These are phyloP conservation scores for Stenichneumon culpator DNA, from an alignment of 2,888 invertebrate genomes.

Conservation along the genomic window DNA sequence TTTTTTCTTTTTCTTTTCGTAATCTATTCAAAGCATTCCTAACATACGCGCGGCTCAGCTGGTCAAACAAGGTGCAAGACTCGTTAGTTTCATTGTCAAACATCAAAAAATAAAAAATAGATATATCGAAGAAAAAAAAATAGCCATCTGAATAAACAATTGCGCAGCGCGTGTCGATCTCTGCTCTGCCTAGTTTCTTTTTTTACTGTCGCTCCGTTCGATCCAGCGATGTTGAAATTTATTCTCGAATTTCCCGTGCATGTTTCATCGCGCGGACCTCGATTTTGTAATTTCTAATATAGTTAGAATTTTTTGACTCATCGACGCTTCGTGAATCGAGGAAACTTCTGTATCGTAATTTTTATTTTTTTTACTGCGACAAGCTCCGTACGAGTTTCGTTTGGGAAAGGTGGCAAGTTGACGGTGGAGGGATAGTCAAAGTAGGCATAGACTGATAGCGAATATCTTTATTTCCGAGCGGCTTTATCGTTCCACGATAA, in stretches of 20 bases:
- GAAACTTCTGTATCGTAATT: neutral
- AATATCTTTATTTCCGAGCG: constrained; percentile 72
- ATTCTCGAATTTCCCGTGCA: neutral
- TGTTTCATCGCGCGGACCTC: neutral
- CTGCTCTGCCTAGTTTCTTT: neutral
- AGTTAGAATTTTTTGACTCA: neutral
- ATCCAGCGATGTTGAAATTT: neutral
- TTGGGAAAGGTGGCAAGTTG: constrained; percentile 24
- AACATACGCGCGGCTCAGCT: constrained; percentile 70
- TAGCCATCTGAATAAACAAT: constrained; percentile 76
- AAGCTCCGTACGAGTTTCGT: neutral
- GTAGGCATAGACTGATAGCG: constrained; percentile 76
- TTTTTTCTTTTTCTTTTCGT: constrained; percentile 20
- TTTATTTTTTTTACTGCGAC: neutral
- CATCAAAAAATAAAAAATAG: constrained; percentile 32
- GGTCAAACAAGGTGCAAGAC: constrained; percentile 71
- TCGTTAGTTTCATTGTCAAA: constrained; percentile 66
- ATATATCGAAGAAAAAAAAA: no score
- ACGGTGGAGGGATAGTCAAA: constrained; percentile 60
- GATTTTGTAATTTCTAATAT: neutral
- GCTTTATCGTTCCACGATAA: constrained; percentile 59
- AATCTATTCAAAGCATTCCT: constrained; percentile 68
- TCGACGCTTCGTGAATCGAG: neutral
- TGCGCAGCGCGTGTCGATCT: neutral
- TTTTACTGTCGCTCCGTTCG: neutral